Evolutionary conservation across 2,113 vertebrate species (phyloP), one percentile per base, ranked within the genome.

Genomic region (Bubo blakistoni): DNA sequence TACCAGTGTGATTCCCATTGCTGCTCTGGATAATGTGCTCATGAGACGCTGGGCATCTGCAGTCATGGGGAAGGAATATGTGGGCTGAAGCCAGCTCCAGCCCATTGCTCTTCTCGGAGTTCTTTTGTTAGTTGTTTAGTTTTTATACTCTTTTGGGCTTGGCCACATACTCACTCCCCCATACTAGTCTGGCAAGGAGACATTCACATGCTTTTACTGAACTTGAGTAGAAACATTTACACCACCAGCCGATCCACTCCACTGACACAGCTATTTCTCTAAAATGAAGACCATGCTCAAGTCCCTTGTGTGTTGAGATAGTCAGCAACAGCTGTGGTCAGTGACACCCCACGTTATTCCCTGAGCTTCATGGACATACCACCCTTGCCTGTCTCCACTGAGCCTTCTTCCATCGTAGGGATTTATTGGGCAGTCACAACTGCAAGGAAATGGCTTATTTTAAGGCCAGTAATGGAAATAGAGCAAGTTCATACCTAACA

Each of bases 21-120:
- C n/a, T 49, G 61, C 15, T 66, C 18, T 47, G n/a, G 38, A 2
- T 19, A 7, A 40, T 34, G 8, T 2, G 9, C 24, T 76, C 18
- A 10, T 1, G 29, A 40, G 29, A 40, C 1, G 1, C 22, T 21
- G 70, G 40, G 59, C 32, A 32, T 46, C 34, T 32, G 36, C 57
- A 12, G 11, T 63, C 32, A 25, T 0, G 7, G 32, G 58, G 40
- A 32, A 25, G 9, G 25, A 62, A 17, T 30, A 21, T 0, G 2
- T 38, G 21, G 51, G 29, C 47, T 66, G 51, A 49, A 49, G 42
- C 51, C 61, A 40, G n/a, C 59, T 86, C 59, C 34, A 55, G n/a
- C 51, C 40, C 7, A 1, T 29, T 76, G 51, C 9, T 57, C 6
- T 29, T 14, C 32, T 46, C 0, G 3, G 7, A 66, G 17, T 55